Base-by-base conservation (phyloP, 2,113 vertebrate genomes). In the Stegastes partitus region DNA sequence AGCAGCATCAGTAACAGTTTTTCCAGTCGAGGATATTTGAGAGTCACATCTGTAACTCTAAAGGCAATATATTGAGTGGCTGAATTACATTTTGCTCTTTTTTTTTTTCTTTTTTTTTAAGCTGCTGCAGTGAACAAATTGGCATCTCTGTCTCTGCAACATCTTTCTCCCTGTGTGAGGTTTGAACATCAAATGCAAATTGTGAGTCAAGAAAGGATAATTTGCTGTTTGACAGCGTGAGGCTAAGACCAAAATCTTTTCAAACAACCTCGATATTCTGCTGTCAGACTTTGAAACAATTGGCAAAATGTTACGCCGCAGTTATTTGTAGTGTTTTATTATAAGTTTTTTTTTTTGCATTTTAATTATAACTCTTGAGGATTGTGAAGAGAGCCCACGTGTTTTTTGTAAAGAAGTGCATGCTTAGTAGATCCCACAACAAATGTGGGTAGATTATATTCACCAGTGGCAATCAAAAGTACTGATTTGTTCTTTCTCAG, bases 181-280 rank as follows among this genome's bases (percentile, higher is more conserved):
- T 4, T 28, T 47, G 19, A 74, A 70, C 59, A 58, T 68, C 1
- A 11, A n/a, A 28, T 49, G 64, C 64, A 62, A 79, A 84, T 78
- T 22, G 19, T n/a, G 45, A 83, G 62, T 68, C 18, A 57, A 26
- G 19, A 73, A 76, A 81, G 51, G 44, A 68, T 74, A 18, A 72
- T 79, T 82, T 71, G 45, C 19, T 18, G 49, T 80, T 81, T 81
- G 59, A 67, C 67, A 65, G 28, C 62, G 26, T 34, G 42, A 72
- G 51, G 31, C 56, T 49, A 51, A 64, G 47, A 84, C 53, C 23
- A 42, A 64, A 68, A 73, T 68, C 45, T 64, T 58, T 61, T 73
- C 23, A 55, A 71, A 57, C 45, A 68, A 31, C 37, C 71, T 53
- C 56, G 47, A 63, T 50, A 68, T 74, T 51, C 70, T 58, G 39